Percentiles rank a stretch among this genome's conserved stretches.
Evolutionary conservation across 2,113 vertebrate genomes (phyloP).

Genomic region (Gnathonemus echidnorhynchus): DNA sequence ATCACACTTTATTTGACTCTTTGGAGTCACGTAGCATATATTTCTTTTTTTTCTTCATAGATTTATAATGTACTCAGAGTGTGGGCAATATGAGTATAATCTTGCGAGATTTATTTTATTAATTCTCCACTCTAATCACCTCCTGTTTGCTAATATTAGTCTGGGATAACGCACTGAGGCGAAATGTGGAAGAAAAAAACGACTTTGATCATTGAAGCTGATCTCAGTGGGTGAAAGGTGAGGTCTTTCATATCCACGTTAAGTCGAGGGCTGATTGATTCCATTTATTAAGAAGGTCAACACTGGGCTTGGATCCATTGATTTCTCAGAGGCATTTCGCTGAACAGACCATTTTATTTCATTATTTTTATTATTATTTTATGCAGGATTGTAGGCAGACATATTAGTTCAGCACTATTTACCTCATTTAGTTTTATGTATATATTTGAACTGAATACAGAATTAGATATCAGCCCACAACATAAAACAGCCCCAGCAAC

Average conservation of each 20-base stretch:
- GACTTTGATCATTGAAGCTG: slow-evolving; percentile 35
- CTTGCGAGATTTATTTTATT: background rate
- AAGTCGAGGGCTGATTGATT: slow-evolving; percentile 50
- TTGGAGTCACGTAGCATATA: background rate
- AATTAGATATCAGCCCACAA: background rate
- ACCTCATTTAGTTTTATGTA: slow-evolving; percentile 7
- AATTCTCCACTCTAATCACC: background rate
- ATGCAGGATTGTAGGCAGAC: background rate
- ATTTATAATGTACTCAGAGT: background rate
- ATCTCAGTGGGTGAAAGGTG: slow-evolving; percentile 42
- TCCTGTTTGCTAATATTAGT: background rate
- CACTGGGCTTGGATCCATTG: slow-evolving; percentile 42
- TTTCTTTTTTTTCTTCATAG: too few species aligned
- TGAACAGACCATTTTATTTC: slow-evolving; percentile 27
- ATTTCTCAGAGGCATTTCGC: slow-evolving; percentile 43
- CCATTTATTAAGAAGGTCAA: slow-evolving; percentile 44
- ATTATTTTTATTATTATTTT: slow-evolving; percentile 10
- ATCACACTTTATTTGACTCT: background rate
- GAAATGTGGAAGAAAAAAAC: slow-evolving; percentile 39
- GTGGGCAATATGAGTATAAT: background rate
- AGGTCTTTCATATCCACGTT: slow-evolving; percentile 51
- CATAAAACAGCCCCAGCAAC: background rate
- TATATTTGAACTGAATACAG: background rate
- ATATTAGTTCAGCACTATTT: background rate
- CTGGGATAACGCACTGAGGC: background rate